Evolutionary conservation across 2,113 vertebrate species (phyloP), one percentile per base, ranked within the genome.

Genomic region (Todiramphus saurophagus): DNA sequence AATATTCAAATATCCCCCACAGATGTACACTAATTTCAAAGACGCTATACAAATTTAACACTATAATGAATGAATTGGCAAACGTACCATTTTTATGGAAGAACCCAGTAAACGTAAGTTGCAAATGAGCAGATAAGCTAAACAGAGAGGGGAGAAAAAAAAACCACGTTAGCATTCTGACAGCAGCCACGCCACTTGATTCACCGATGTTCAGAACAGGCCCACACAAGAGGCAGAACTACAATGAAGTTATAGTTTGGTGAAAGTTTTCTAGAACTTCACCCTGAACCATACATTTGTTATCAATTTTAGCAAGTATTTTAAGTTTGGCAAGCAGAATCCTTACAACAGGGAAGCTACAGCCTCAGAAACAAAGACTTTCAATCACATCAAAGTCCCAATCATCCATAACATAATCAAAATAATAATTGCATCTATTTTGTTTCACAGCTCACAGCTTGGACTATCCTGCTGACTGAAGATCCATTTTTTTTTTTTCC

Each of bases 81-180:
- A 94, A 98, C 99, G 94, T 98, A 99, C 99, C 99, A 96, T 99
- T 99, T 98, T 99, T 99, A 98, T 99, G 99, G 99, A 99, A 99
- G 99, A 99, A 99, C 97, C 99, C 99, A 97, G 99, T 99, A 98
- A 99, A 99, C 24, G 99, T 99, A 95, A 99, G 99, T 96, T 99
- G 99, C 80, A 99, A 98, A 97, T 99, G 99, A 94, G 99, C 99
- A 95, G 99, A 99, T 96, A 99, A 98, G 97, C 99, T 99, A 93
- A 97, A 95, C 4, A 95, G 80, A 24, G 48, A 43, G 43, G 93
- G 95, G 41, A 76, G 60, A n/a, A 80, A 95, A 84, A 20, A 60
- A 53, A 94, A 94, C 95, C 87, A 94, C 31, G 50, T 92, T 72
- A 89, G 51, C 79, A 85, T 59, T 73, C 50, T 55, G 62, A 44